Base-by-base conservation (phyloP, 2,797 vertebrate species). In the Myotis findleyi region DNA sequence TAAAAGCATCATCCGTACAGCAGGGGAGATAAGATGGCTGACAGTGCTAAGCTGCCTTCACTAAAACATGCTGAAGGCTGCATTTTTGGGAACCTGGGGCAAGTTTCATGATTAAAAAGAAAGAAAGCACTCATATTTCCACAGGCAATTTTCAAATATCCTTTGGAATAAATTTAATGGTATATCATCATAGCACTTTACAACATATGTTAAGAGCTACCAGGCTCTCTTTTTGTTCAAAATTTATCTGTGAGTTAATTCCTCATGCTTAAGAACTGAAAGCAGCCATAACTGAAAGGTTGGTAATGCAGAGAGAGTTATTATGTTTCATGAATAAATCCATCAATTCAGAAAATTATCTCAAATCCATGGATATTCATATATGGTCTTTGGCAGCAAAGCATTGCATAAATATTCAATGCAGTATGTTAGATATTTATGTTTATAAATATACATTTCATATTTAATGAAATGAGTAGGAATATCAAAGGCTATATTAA, bases 21-120 rank as follows among this genome's bases (percentile, higher is more conserved):
- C 86, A 93, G 81, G 76, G 53, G 44, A 97, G 97, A 98, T 97
- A 98, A 98, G 96, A 97, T 96, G 97, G 97, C 95, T 97, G 97
- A 97, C 89, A 97, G 96, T 57, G 92, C 96, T 97, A 98, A 98
- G 96, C 97, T 97, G 95, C 91, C 96, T 98, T 98, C 96, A 95
- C 95, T 97, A 96, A 97, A 97, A 92, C 97, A 95, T 90, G 96
- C 97, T 98, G 98, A 98, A 95, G 96, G 30, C 51, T 97, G 96
- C 96, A 89, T 98, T 97, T 98, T 93, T 89, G 96, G 95, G 95
- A 97, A 97, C 96, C 89, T 81, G 73, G 64, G 94, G 97, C 95
- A 98, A 89, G 87, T 44, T 95, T 73, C 84, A 91, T 98, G 96
- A 98, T 98, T 98, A 98, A 98, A 98, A 95, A 90, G 79, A 89